A percentile compares a stretch with the other conserved stretches of the same genome.
phyloP scores from a whole-genome alignment of 2,797 vertebrate genomes.

The Alosa sapidissima region DNA sequence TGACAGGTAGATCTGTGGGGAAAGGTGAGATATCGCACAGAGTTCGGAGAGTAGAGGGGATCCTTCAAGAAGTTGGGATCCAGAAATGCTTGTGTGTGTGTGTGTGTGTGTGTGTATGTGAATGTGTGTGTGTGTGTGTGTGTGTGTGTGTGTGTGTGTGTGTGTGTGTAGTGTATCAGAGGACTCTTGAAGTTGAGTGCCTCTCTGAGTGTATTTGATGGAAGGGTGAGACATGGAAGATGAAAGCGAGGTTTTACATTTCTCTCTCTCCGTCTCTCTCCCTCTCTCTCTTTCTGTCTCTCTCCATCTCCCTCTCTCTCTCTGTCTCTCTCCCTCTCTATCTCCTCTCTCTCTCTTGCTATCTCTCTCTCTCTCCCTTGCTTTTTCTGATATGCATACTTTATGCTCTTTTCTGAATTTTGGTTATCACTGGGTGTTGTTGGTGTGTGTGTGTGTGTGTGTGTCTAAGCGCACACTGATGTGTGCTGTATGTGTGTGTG shows the following conservation, averaged over 20 bases:
- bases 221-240: not conserved
- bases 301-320: too few species aligned
- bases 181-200: not conserved
- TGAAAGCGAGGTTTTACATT: not conserved
- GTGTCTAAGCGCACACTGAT: not conserved
- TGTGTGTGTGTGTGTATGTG: constrained; percentile 1
- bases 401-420: not conserved
- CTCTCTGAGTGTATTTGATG: not conserved
- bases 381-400: too few species aligned
- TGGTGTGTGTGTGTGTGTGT: too few species aligned
- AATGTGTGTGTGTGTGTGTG: not conserved
- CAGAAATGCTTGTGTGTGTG: not conserved
- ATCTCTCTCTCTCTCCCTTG: too few species aligned
- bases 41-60: not conserved
- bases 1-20: not conserved
- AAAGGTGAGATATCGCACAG: not conserved
- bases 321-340: too few species aligned
- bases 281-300: not conserved
- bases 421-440: too few species aligned
- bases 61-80: not conserved
- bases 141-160: not conserved
- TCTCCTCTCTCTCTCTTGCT: too few species aligned
- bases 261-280: not conserved
- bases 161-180: not conserved
- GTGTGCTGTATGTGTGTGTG: too few species aligned